These are phyloP conservation scores for Eubucco bourcierii DNA, from an alignment of 2,113 vertebrate species.

Conservation along the genomic window DNA sequence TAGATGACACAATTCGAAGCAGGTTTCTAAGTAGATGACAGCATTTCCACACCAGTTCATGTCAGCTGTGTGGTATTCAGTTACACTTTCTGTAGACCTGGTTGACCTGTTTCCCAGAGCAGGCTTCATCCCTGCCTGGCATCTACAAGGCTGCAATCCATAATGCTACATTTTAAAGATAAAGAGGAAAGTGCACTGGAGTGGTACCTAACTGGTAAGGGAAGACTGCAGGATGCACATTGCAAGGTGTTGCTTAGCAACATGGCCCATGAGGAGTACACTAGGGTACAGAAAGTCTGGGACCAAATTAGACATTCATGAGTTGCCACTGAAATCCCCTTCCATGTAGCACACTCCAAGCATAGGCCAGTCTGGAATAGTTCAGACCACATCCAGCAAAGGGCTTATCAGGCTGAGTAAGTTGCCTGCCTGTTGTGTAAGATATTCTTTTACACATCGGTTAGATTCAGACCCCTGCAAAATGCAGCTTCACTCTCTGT, in stretches of 20 bases:
- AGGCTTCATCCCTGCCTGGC: not conserved
- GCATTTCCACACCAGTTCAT: constrained; percentile 10
- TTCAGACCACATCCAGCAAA: not conserved
- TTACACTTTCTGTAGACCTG: not conserved
- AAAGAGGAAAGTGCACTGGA: not conserved
- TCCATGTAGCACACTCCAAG: not conserved
- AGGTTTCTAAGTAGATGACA: constrained; percentile 14
- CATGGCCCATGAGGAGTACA: not conserved
- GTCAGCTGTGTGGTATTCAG: not conserved
- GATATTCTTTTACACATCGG: not conserved
- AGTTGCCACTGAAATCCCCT: not conserved
- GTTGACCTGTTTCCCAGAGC: not conserved
- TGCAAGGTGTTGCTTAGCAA: not conserved
- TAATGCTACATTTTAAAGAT: constrained; percentile 12
- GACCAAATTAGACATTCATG: not conserved
- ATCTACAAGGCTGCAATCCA: not conserved
- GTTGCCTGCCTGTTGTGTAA: not conserved
- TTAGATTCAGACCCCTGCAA: not conserved
- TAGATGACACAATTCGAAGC: not conserved
- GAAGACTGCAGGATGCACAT: not conserved
- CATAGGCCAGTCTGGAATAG: not conserved
- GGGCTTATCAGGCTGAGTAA: not conserved
- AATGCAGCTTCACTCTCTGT: not conserved
- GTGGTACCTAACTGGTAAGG: not conserved
- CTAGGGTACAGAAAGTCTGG: not conserved